Percentiles rank a stretch among this genome's conserved stretches.
Conservation (phyloP, 2,797 vertebrate species). For the Myiotriccus ornatus region DNA sequence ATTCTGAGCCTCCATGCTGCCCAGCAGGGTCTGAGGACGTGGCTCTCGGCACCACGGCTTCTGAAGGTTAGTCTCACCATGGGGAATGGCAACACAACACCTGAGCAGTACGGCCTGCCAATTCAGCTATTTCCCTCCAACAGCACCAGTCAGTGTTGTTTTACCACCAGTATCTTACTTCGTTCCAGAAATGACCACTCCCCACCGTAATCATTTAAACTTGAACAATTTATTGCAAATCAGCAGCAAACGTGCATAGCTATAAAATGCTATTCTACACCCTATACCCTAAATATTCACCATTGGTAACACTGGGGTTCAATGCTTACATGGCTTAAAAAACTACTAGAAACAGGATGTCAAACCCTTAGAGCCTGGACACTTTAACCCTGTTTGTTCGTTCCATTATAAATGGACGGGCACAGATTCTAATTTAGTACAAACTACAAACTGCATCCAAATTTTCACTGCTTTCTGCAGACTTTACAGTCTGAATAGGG, state of each 20-base stretch:
- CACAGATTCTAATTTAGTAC: not conserved
- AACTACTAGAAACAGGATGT: not conserved
- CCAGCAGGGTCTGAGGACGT: not conserved
- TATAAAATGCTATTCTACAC: not conserved
- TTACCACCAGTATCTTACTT: not conserved
- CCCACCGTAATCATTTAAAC: not conserved
- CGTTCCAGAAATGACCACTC: not conserved
- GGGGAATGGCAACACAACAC: not conserved
- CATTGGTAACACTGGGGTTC: not conserved
- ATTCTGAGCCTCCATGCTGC: not conserved
- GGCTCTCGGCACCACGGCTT: rapidly evolving
- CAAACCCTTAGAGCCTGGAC: not conserved
- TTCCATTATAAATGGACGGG: not conserved
- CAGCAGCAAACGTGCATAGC: not conserved
- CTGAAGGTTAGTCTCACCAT: not conserved
- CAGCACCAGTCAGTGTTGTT: not conserved
- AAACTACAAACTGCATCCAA: not conserved
- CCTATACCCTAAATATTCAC: not conserved
- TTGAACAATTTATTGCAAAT: not conserved
- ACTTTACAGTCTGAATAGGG: not conserved
- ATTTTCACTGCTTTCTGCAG: not conserved
- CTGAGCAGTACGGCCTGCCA: not conserved
- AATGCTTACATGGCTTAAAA: not conserved
- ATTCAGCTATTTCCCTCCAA: not conserved
- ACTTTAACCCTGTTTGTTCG: not conserved